phyloP scores from a whole-genome alignment of 2,888 invertebrate genomes.

The Nemurella pictetii region DNA sequence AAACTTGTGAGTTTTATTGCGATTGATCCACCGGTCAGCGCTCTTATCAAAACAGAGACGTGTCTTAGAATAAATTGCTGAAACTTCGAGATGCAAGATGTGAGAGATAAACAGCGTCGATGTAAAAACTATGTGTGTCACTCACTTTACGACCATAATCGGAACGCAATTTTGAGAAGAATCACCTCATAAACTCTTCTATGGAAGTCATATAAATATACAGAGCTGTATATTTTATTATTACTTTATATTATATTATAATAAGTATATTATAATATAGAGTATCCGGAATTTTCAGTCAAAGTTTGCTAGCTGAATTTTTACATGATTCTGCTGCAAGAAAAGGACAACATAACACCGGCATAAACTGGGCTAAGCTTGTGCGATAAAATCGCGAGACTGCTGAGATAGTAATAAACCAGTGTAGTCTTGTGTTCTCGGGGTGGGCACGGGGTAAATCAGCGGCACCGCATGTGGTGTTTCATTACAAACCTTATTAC shows the following conservation, averaged over 20 bases:
- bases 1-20: not conserved
- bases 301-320: not conserved
- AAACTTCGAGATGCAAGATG: not conserved
- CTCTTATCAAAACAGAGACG: not conserved
- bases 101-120: not conserved
- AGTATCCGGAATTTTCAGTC: no score
- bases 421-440: not conserved
- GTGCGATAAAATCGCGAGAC: not conserved
- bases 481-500: not conserved
- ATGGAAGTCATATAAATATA: no score
- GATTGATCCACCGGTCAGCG: not conserved
- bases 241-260: no score
- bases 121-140: not conserved
- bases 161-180: not conserved
- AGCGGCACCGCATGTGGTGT: not conserved
- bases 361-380: constrained; percentile 2
- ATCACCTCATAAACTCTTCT: no score
- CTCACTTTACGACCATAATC: not conserved
- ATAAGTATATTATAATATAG: no score
- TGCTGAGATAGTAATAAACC: not conserved
- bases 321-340: not conserved
- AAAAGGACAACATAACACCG: not conserved
- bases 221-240: no score
- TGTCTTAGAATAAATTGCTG: not conserved
- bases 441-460: not conserved